phyloP scores from a whole-genome alignment of 2,888 invertebrate genomes.

The Tolmerus cingulatus region DNA sequence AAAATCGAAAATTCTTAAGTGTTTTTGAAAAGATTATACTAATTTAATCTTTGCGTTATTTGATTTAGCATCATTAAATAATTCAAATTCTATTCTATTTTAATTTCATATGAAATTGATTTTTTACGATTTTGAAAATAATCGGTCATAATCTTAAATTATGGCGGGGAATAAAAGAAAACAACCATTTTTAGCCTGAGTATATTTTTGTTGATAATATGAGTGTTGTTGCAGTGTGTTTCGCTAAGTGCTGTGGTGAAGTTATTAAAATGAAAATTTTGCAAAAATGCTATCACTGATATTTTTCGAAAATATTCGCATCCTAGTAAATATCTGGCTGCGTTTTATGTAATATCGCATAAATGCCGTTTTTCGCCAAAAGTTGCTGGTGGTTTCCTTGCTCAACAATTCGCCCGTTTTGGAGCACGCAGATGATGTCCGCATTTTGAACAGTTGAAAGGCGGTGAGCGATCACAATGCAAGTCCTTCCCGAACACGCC shows the following conservation, averaged over 20 bases:
- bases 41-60: too few relatives aligned
- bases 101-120: too few relatives aligned
- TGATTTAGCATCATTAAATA: too few relatives aligned
- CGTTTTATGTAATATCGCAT: slow-evolving; percentile 71
- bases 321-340: slow-evolving; percentile 60
- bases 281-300: neutral
- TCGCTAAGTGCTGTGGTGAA: neutral
- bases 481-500: slow-evolving; percentile 81
- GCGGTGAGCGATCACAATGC: slow-evolving; percentile 86
- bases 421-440: slow-evolving; percentile 83
- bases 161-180: neutral
- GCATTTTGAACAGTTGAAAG: slow-evolving; percentile 83
- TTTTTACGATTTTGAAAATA: neutral
- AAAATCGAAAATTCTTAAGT: too few relatives aligned
- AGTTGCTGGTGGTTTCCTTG: slow-evolving; percentile 78
- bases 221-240: neutral
- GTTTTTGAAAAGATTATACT: too few relatives aligned
- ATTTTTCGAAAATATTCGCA: neutral
- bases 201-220: neutral
- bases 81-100: too few relatives aligned
- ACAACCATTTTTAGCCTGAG: neutral
- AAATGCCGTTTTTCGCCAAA: slow-evolving; percentile 70
- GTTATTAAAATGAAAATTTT: neutral
- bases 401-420: slow-evolving; percentile 78
- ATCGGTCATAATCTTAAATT: neutral